These are phyloP conservation scores for Lasioglossum marginatum DNA, from an alignment of 2,888 invertebrate genomes.

Conservation along the genomic window DNA sequence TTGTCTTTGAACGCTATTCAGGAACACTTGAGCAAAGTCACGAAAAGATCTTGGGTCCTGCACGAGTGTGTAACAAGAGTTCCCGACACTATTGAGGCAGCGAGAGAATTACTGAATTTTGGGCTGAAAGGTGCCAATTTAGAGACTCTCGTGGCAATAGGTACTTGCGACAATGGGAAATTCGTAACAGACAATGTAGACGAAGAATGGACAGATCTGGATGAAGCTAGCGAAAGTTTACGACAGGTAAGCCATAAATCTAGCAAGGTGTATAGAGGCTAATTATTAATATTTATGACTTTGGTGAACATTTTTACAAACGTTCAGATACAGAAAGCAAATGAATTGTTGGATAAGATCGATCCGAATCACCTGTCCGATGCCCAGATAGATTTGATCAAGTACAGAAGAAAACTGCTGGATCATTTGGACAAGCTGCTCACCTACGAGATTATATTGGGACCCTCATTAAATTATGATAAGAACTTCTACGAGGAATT, in stretches of 20 bases:
- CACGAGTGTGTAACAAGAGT: slow-evolving; percentile 91
- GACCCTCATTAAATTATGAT: slow-evolving; percentile 86
- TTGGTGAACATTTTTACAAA: slow-evolving; percentile 18
- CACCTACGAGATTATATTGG: slow-evolving; percentile 88
- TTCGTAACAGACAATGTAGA: slow-evolving; percentile 73
- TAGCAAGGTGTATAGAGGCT: neutral
- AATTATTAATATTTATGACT: neutral
- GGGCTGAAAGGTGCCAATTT: slow-evolving; percentile 89
- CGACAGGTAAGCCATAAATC: slow-evolving; percentile 64
- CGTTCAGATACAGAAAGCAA: slow-evolving; percentile 77
- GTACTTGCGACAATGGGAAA: slow-evolving; percentile 80
- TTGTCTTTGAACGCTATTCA: slow-evolving; percentile 90
- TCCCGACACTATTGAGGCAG: slow-evolving; percentile 90
- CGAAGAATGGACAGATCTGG: slow-evolving; percentile 66
- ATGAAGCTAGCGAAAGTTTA: slow-evolving; percentile 67
- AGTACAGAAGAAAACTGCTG: slow-evolving; percentile 88
- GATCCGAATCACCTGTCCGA: slow-evolving; percentile 86
- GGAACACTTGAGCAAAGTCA: slow-evolving; percentile 91
- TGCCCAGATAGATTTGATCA: slow-evolving; percentile 89
- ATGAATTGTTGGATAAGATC: slow-evolving; percentile 83
- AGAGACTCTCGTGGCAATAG: slow-evolving; percentile 87
- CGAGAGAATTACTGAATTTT: slow-evolving; percentile 89
- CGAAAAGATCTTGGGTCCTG: slow-evolving; percentile 91
- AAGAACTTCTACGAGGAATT: slow-evolving; percentile 89
- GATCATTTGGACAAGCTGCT: slow-evolving; percentile 89